Conservation (phyloP, 2,113 vertebrate genomes). For the Porphyrio hochstetteri region DNA sequence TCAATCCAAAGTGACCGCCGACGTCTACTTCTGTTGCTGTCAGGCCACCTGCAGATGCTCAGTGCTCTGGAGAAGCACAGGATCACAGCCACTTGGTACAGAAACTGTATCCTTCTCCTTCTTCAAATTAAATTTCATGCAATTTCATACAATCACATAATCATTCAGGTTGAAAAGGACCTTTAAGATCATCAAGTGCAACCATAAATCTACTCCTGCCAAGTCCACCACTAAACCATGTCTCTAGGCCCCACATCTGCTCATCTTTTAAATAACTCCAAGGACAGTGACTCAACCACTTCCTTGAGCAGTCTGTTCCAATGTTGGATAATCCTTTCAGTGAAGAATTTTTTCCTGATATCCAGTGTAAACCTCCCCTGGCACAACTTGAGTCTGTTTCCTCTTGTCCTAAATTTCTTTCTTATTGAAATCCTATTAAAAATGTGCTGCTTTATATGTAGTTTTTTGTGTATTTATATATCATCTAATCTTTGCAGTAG, state of each 20-base stretch:
- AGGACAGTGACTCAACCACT: background rate
- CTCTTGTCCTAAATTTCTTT: background rate
- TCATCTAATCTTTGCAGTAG: background rate
- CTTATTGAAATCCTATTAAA: background rate
- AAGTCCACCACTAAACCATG: background rate
- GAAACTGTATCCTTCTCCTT: background rate
- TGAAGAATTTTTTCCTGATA: background rate
- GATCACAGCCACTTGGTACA: background rate
- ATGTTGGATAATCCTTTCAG: background rate
- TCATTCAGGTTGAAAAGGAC: background rate
- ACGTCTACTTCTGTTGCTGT: background rate
- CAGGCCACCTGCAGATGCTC: background rate
- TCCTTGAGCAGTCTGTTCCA: background rate
- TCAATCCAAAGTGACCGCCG: background rate
- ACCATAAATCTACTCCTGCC: background rate
- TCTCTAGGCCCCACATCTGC: background rate
- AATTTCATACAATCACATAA: background rate
- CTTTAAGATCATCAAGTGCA: background rate
- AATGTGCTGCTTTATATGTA: background rate
- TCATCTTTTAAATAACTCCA: background rate
- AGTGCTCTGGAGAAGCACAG: background rate
- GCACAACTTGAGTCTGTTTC: background rate
- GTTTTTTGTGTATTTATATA: background rate
- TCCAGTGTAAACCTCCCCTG: background rate
- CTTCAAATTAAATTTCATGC: background rate